These are phyloP conservation scores for Terrapene triunguis DNA, from an alignment of 2,113 vertebrate genomes.

Conservation along the genomic window DNA sequence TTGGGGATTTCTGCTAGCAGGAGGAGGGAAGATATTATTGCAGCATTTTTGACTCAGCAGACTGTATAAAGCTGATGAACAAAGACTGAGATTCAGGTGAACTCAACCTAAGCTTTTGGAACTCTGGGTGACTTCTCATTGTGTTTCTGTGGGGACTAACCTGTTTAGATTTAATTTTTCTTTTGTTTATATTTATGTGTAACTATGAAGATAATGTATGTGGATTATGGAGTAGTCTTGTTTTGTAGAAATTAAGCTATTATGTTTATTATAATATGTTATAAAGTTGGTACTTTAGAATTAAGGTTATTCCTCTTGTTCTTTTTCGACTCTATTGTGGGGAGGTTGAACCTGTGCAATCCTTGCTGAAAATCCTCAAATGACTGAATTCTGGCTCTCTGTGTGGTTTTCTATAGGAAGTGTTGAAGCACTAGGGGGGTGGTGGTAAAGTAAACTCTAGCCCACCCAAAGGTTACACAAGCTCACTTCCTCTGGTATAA, in stretches of 20 bases:
- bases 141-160: background rate
- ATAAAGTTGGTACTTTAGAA: too few relatives aligned
- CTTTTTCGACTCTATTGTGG: background rate
- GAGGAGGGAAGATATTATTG: background rate
- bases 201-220: background rate
- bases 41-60: background rate
- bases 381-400: background rate
- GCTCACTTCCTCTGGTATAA: background rate
- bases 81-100: background rate
- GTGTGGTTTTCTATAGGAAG: background rate
- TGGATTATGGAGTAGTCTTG: background rate
- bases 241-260: background rate
- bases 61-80: background rate
- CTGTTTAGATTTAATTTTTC: background rate
- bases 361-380: background rate
- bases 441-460: too few relatives aligned
- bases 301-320: too few relatives aligned
- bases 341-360: background rate
- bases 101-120: background rate
- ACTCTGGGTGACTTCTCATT: background rate
- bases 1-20: background rate
- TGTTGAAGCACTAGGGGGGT: background rate
- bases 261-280: background rate
- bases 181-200: background rate
- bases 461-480: background rate